Evolutionary conservation across 1,140 invertebrate genomes (phyloP).

Genomic region (Drusus annulatus): DNA sequence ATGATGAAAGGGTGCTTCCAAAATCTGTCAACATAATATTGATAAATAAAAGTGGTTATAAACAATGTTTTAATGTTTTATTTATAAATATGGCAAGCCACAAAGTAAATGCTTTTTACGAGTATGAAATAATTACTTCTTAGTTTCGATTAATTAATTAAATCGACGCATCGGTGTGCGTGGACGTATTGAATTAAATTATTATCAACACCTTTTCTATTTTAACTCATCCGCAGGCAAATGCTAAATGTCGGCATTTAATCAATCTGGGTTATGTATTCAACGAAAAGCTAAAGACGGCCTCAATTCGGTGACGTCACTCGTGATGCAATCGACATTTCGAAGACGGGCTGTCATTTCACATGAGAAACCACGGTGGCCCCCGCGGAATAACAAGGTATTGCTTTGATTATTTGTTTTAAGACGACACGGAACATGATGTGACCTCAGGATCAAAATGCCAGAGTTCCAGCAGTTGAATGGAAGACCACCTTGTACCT

Average conservation of each 20-base stretch:
- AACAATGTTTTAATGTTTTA: too few species aligned
- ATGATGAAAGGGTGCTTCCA: too few species aligned
- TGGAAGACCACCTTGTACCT: too few species aligned
- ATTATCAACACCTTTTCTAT: too few species aligned
- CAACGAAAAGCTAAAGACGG: background rate
- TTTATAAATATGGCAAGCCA: too few species aligned
- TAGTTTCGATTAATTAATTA: background rate
- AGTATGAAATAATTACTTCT: too few species aligned
- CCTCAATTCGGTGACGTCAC: conserved; percentile 1
- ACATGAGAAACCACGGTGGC: background rate
- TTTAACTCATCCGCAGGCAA: too few species aligned
- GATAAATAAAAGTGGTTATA: too few species aligned
- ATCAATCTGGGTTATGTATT: conserved; percentile 6
- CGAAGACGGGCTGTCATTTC: conserved; percentile 17
- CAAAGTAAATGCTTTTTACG: too few species aligned
- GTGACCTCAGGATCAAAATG: background rate
- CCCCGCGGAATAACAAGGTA: conserved; percentile 3
- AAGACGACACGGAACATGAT: background rate
- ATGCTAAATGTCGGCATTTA: conserved; percentile 27
- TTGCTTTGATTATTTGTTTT: background rate
- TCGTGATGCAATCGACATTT: conserved; percentile 7
- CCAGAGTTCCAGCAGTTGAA: too few species aligned
- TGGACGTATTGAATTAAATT: too few species aligned
- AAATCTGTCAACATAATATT: too few species aligned
- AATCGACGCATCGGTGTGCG: background rate